Base-by-base conservation (phyloP, 2,888 invertebrate species). In the Pyrochroa serraticornis region DNA sequence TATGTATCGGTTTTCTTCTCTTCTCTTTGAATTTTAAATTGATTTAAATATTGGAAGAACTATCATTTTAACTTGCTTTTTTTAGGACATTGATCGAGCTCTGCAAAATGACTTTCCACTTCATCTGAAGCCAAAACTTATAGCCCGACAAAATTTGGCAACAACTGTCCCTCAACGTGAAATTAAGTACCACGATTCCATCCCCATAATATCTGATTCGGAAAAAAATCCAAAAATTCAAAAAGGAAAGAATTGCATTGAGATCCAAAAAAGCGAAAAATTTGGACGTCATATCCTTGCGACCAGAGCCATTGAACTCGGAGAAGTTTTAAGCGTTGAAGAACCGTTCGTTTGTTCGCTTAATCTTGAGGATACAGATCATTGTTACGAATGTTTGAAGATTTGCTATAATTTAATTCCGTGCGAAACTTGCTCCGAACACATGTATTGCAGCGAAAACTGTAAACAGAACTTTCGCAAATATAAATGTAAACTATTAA, bases 271-370 rank as follows among this genome's bases (percentile, higher is more conserved):
- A 55, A 82, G 78, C 34, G 67, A 83, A 41, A 79, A 82, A 34
- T 83, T 86, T 77, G 93, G 92, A 0, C 82, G 92, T 43, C 87
- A 87, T 74, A 80, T 93, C 1, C 78, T 87, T 49, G 88, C 91
- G 1, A 84, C 81, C 13, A 82, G 83, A 48, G 83, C 88, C 70
- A 85, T 92, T 56, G 75, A 79, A 61, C 85, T 89, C 0, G 91
- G 91, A 43, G 91, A 93, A 75, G 78, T 92, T 5, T 74, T 95
- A 31, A 86, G 85, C 2, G 80, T 88, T 39, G 95, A 95, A 77
- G 7, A 22, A 22, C 22, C 22, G 2, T 22, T 22, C 22, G 22
- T 22, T 22, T 5, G 22, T 22, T 2, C 5, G 22, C 22, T 22
- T 5, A 22, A 22, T 22, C 5, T 5, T 5, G 22, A 22, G 2